Evolutionary conservation across 2,888 invertebrate genomes (phyloP).

Genomic region (Platynereis dumerilii): DNA sequence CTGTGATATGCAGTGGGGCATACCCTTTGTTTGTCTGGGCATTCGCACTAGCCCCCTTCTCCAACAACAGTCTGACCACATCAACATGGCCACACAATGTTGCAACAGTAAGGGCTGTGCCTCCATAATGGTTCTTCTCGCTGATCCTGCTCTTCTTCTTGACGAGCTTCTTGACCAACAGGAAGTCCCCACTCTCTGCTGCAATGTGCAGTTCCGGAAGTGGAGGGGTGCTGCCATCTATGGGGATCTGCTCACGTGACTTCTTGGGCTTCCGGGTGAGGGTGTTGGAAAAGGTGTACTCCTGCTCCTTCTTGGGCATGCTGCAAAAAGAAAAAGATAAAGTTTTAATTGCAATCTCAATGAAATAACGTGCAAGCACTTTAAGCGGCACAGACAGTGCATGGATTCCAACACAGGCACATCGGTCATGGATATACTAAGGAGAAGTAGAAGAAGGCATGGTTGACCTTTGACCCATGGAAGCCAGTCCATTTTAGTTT

Average conservation of each 20-base stretch:
- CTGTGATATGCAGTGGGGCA: conserved; percentile 34
- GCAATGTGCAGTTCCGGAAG: conserved; percentile 35
- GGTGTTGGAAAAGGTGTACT: conserved; percentile 17
- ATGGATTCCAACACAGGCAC: too few species aligned
- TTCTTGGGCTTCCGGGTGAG: conserved; percentile 16
- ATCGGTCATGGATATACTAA: too few species aligned
- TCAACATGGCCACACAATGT: conserved; percentile 25
- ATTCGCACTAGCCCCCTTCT: conserved; percentile 27
- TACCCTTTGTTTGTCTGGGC: conserved; percentile 29
- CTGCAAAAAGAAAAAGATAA: neutral
- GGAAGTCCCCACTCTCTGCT: conserved; percentile 28
- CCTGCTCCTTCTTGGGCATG: neutral
- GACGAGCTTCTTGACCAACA: conserved; percentile 16
- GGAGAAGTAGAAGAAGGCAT: too few species aligned
- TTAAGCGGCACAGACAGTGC: too few species aligned
- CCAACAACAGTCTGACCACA: conserved; percentile 10
- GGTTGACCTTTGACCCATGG: too few species aligned
- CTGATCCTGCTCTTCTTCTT: conserved; percentile 20
- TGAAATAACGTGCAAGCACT: too few species aligned
- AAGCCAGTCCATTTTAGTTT: too few species aligned
- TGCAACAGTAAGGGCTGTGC: conserved; percentile 33
- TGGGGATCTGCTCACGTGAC: conserved; percentile 4
- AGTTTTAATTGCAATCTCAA: too few species aligned
- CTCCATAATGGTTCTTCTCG: conserved; percentile 33
- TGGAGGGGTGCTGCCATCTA: neutral